Percentiles rank a stretch among this genome's conserved stretches.
Conservation (phyloP, 2,797 vertebrate species). For the Acanthurus tractus region DNA sequence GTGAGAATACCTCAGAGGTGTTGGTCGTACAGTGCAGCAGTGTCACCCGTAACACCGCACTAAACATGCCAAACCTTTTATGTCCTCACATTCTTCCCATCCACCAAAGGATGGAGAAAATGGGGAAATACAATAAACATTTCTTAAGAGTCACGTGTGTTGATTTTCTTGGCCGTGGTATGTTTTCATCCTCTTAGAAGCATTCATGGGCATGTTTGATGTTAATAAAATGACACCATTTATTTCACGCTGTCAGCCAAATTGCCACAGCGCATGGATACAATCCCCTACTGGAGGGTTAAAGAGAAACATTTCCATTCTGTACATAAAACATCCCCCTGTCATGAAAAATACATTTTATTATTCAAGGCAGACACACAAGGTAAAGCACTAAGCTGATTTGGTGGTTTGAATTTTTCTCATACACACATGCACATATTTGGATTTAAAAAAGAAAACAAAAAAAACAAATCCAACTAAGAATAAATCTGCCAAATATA, state of each 20-base stretch:
- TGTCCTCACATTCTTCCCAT: neutral
- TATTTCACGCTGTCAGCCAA: slow-evolving; percentile 36
- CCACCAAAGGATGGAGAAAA: neutral
- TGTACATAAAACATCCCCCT: slow-evolving; percentile 1
- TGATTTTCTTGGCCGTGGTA: slow-evolving; percentile 8
- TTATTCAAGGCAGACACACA: neutral
- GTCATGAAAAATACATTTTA: slow-evolving; percentile 26
- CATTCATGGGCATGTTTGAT: slow-evolving; percentile 19
- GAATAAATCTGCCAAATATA: slow-evolving; percentile 20
- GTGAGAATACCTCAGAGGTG: slow-evolving; percentile 36
- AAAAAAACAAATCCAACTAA: slow-evolving; percentile 14
- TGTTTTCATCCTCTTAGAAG: slow-evolving; percentile 13
- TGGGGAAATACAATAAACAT: neutral
- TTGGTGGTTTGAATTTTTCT: slow-evolving; percentile 17
- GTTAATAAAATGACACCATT: slow-evolving; percentile 35
- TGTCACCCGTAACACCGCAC: neutral
- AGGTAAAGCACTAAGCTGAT: neutral
- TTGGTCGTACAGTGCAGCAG: slow-evolving; percentile 2
- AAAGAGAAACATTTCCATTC: slow-evolving; percentile 1
- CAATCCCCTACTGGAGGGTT: slow-evolving; percentile 1
- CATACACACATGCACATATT: neutral
- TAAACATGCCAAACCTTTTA: neutral
- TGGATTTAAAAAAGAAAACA: neutral
- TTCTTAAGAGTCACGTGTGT: neutral
- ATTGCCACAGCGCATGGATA: slow-evolving; percentile 1